A percentile compares a stretch with the other conserved stretches of the same genome.
phyloP scores from a whole-genome alignment of 2,888 invertebrate species.

The Plebejus melissa region DNA sequence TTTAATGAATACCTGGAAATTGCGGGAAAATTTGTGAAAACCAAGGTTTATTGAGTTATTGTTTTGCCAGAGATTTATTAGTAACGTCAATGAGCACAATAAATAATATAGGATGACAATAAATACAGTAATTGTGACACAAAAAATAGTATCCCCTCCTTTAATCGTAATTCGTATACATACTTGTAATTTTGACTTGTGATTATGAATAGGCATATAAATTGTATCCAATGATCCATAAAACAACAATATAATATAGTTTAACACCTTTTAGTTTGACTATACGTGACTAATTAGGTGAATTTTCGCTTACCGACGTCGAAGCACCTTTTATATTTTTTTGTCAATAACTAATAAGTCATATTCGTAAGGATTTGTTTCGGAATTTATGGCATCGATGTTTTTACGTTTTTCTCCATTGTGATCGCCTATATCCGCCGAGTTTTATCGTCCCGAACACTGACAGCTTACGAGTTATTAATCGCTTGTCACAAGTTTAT shows the following conservation, averaged over 20 bases:
- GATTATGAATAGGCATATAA: conserved; percentile 11
- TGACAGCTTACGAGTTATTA: conserved; percentile 80
- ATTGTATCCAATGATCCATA: background rate
- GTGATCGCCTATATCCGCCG: conserved; percentile 67
- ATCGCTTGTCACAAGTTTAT: conserved; percentile 77
- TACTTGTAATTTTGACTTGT: background rate
- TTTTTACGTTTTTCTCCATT: conserved; percentile 75
- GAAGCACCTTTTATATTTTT: conserved; percentile 58
- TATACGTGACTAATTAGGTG: conserved; percentile 72
- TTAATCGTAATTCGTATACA: background rate
- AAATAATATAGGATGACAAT: background rate
- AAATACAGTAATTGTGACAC: background rate
- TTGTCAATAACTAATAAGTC: conserved; percentile 65
- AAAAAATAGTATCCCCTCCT: background rate
- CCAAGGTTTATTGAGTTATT: background rate
- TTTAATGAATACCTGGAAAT: conserved; percentile 4
- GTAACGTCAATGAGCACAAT: background rate
- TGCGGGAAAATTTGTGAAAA: background rate
- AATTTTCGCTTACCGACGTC: conserved; percentile 48
- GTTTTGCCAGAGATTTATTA: background rate
- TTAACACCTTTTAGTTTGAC: conserved; percentile 45
- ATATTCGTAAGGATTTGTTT: conserved; percentile 79
- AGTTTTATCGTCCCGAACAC: conserved; percentile 70
- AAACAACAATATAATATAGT: conserved; percentile 42
- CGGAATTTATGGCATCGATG: conserved; percentile 73